phyloP scores from a whole-genome alignment of 2,797 vertebrate genomes.

The Pipistrellus pygmaeus region DNA sequence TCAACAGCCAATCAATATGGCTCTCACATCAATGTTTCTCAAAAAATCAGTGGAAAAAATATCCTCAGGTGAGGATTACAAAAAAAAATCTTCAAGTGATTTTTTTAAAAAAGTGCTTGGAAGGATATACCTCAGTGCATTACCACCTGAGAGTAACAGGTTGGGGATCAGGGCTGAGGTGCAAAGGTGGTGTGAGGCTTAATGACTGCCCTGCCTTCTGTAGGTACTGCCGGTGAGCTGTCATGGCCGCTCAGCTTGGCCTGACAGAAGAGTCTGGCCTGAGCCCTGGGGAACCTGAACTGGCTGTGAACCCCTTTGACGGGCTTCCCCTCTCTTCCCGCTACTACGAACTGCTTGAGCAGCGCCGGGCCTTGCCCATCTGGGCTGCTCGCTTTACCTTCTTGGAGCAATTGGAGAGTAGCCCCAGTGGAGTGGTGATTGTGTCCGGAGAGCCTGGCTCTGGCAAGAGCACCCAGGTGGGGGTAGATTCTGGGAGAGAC shows the following conservation, averaged over 20 bases:
- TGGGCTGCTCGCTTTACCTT: slow-evolving; percentile 92
- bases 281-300: slow-evolving; percentile 81
- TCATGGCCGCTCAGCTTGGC: slow-evolving; percentile 68
- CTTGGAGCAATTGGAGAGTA: slow-evolving; percentile 92
- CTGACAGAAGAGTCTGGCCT: slow-evolving; percentile 61
- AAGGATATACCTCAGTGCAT: background rate
- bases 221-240: slow-evolving; percentile 49
- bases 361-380: slow-evolving; percentile 89
- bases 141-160: background rate
- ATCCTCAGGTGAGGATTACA: background rate
- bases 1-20: background rate
- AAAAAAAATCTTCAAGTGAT: too few relatives aligned
- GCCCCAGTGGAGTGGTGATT: slow-evolving; percentile 90
- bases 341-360: slow-evolving; percentile 93
- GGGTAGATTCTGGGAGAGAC: background rate
- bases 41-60: background rate
- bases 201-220: slow-evolving; percentile 26
- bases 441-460: slow-evolving; percentile 91
- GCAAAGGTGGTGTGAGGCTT: background rate
- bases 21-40: background rate
- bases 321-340: slow-evolving; percentile 96
- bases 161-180: background rate
- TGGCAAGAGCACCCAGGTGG: slow-evolving; percentile 97
- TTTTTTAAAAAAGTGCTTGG: background rate
- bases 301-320: slow-evolving; percentile 97